phyloP scores from a whole-genome alignment of 2,797 vertebrate species.

The Gobionotothen gibberifrons region DNA sequence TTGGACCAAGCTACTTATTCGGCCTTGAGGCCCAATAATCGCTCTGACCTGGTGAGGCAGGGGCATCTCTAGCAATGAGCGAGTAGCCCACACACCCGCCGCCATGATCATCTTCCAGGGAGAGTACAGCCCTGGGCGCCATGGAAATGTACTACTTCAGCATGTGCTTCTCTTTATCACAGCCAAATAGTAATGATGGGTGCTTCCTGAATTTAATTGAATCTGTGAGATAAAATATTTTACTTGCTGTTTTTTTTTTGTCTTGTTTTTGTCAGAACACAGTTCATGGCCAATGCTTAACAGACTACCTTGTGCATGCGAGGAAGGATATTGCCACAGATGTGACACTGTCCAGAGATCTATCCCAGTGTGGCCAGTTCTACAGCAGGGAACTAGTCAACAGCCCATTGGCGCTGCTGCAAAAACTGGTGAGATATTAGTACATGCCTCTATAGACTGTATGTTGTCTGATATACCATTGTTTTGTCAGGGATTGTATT shows the following conservation, averaged over 20 bases:
- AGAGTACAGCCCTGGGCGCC: no score
- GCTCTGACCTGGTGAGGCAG: no score
- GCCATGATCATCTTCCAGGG: no score
- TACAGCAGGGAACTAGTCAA: conserved; percentile 79
- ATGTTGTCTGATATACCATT: not conserved
- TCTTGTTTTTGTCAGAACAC: conserved; percentile 85
- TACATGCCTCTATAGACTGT: not conserved
- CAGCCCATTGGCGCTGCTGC: conserved; percentile 91
- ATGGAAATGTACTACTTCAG: no score
- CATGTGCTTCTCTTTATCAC: no score
- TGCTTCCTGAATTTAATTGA: no score
- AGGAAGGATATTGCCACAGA: conserved; percentile 83
- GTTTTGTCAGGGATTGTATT: not conserved
- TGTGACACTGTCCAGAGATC: conserved; percentile 85
- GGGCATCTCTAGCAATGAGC: no score
- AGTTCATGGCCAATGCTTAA: conserved; percentile 90
- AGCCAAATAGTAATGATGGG: not conserved
- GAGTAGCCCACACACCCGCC: no score
- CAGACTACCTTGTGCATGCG: conserved; percentile 76
- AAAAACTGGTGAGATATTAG: conserved; percentile 84
- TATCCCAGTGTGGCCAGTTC: conserved; percentile 89
- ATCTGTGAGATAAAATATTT: not conserved
- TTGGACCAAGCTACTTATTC: no score
- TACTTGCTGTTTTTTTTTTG: conserved; percentile 15
- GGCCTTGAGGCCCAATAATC: no score